Evolutionary conservation across 2,797 vertebrate species (phyloP).

Genomic region (Coilia nasus): DNA sequence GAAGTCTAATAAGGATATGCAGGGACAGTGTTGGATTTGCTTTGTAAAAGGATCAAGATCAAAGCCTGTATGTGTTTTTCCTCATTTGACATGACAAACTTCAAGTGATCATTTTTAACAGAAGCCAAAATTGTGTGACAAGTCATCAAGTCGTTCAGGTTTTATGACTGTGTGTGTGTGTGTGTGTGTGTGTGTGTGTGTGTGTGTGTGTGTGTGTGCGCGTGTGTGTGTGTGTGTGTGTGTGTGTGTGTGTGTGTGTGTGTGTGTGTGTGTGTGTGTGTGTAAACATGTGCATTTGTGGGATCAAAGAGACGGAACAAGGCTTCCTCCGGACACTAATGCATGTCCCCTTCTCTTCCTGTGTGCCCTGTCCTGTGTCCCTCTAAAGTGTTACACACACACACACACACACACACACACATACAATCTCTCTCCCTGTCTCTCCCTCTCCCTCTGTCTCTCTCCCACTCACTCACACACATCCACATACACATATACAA

Average conservation of each 20-base stretch:
- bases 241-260: conserved; percentile 21
- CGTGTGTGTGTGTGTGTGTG: conserved; percentile 26
- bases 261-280: conserved; percentile 25
- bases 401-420: conserved; percentile 10
- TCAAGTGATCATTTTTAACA: not conserved
- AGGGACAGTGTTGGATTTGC: not conserved
- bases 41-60: not conserved
- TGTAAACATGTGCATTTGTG: conserved; percentile 67
- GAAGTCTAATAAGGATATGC: not conserved
- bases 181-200: conserved; percentile 25
- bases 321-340: conserved; percentile 41
- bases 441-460: no score
- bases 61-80: not conserved
- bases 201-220: conserved; percentile 18
- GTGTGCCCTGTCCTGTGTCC: conserved; percentile 5
- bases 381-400: conserved; percentile 26
- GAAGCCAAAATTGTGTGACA: not conserved
- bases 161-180: not conserved
- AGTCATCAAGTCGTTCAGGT: not conserved
- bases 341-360: conserved; percentile 27
- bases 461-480: no score
- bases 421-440: not conserved
- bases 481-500: conserved; percentile 45
- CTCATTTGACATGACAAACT: not conserved
- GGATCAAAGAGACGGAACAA: conserved; percentile 68